A percentile compares a stretch with the other conserved stretches of the same genome.
Evolutionary conservation across 2,113 vertebrate genomes (phyloP).

Genomic region (Pantherophis guttatus): DNA sequence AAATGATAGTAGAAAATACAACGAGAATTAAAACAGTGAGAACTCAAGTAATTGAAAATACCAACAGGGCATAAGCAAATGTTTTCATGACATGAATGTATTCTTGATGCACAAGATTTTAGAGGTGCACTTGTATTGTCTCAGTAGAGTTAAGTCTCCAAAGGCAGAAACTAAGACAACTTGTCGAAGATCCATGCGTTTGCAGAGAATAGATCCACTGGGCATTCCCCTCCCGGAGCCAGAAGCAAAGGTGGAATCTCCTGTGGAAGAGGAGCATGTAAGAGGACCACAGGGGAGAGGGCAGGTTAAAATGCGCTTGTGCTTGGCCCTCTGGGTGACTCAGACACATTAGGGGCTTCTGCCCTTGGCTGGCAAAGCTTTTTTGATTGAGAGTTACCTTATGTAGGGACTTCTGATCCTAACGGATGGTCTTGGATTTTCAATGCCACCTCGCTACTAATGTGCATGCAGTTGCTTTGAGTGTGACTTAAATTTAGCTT

Average conservation of each 20-base stretch:
- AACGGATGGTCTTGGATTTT: neutral
- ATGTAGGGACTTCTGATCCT: neutral
- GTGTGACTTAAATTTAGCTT: neutral
- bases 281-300: conserved; percentile 33
- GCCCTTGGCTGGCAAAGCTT: neutral
- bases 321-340: neutral
- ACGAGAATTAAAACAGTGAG: neutral
- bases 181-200: conserved; percentile 69
- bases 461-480: no score
- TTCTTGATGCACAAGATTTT: neutral
- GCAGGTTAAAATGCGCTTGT: accelerated
- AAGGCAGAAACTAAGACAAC: conserved; percentile 50
- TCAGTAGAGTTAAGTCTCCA: conserved; percentile 58
- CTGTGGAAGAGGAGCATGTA: conserved; percentile 58
- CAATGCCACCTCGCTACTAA: neutral
- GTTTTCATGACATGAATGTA: neutral
- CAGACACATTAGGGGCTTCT: neutral
- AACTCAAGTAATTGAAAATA: accelerated
- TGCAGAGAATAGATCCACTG: conserved; percentile 54
- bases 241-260: accelerated
- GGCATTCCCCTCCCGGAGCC: neutral
- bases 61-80: neutral
- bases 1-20: neutral
- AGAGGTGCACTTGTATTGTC: accelerated
- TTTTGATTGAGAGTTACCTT: neutral